phyloP scores from a whole-genome alignment of 2,888 invertebrate species.

The Cerceris ruficornis region DNA sequence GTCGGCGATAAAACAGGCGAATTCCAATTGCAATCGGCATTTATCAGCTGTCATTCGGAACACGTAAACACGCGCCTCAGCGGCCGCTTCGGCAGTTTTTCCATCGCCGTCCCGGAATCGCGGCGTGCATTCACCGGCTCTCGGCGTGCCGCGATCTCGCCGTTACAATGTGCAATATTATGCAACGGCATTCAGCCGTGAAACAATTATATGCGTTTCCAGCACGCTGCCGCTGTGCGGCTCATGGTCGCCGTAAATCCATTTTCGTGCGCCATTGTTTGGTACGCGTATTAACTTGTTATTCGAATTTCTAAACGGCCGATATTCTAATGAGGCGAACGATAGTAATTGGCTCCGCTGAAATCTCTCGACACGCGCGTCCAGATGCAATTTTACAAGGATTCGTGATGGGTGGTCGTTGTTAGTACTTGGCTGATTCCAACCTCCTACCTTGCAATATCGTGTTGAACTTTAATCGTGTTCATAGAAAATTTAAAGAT shows the following conservation, averaged over 20 bases:
- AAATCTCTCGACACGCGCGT: background rate
- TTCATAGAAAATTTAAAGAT: no score
- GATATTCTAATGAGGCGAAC: conserved; percentile 32
- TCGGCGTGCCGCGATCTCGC: conserved; percentile 42
- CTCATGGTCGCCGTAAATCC: conserved; percentile 65
- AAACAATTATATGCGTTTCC: conserved; percentile 67
- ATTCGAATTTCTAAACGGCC: conserved; percentile 55
- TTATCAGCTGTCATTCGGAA: conserved; percentile 66
- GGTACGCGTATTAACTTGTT: conserved; percentile 66
- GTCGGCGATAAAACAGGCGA: conserved; percentile 52
- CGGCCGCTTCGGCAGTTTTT: conserved; percentile 35
- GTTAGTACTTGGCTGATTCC: no score
- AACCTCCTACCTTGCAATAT: no score
- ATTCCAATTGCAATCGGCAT: conserved; percentile 57
- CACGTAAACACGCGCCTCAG: conserved; percentile 59
- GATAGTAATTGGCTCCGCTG: conserved; percentile 35
- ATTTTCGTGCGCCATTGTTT: conserved; percentile 63
- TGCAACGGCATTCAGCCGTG: conserved; percentile 64
- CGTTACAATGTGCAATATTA: conserved; percentile 64
- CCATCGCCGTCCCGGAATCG: conserved; percentile 22
- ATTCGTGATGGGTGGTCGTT: no score
- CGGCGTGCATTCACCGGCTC: conserved; percentile 33
- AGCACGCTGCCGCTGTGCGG: conserved; percentile 49
- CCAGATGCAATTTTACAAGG: background rate
- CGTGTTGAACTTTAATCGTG: no score